These are phyloP conservation scores for Scophthalmus maximus DNA, from an alignment of 2,113 vertebrate genomes.

Conservation along the genomic window DNA sequence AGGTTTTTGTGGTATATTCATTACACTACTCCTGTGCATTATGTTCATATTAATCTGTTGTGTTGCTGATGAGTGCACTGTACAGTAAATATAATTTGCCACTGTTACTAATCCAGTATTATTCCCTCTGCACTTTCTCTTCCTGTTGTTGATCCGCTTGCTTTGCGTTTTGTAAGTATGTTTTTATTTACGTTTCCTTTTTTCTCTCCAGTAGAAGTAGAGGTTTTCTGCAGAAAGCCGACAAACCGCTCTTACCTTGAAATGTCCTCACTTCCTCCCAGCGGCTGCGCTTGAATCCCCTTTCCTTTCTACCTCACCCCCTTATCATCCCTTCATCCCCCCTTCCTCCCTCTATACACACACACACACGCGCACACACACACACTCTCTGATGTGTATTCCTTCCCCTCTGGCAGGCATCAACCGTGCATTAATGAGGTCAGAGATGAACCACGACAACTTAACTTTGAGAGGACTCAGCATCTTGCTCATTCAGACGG, in stretches of 20 bases:
- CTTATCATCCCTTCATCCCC: not conserved
- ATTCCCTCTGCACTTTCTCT: slow-evolving; percentile 73
- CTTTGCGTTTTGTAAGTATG: slow-evolving; percentile 83
- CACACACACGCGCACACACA: not conserved
- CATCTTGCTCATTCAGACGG: not conserved
- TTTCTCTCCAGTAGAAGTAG: slow-evolving; percentile 65
- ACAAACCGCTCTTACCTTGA: slow-evolving; percentile 28
- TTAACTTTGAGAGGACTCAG: not conserved
- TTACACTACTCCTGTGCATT: too few species aligned
- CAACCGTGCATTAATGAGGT: slow-evolving; percentile 9
- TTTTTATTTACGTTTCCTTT: slow-evolving; percentile 57
- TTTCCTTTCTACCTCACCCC: slow-evolving; percentile 9
- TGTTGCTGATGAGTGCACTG: slow-evolving; percentile 6
- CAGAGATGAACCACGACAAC: slow-evolving; percentile 12
- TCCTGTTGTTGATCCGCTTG: slow-evolving; percentile 78
- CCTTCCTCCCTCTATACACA: not conserved
- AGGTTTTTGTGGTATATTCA: too few species aligned
- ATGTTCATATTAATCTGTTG: not conserved
- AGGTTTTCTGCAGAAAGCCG: slow-evolving; percentile 48
- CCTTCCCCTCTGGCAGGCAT: slow-evolving; percentile 51
- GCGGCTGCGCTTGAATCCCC: slow-evolving; percentile 55
- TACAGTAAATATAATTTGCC: slow-evolving; percentile 2
- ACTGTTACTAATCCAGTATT: slow-evolving; percentile 61
- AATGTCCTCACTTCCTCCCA: slow-evolving; percentile 50
- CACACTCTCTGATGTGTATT: slow-evolving; percentile 46